phyloP scores from a whole-genome alignment of 1,140 invertebrate species.

The Atopsyche davidsoni region DNA sequence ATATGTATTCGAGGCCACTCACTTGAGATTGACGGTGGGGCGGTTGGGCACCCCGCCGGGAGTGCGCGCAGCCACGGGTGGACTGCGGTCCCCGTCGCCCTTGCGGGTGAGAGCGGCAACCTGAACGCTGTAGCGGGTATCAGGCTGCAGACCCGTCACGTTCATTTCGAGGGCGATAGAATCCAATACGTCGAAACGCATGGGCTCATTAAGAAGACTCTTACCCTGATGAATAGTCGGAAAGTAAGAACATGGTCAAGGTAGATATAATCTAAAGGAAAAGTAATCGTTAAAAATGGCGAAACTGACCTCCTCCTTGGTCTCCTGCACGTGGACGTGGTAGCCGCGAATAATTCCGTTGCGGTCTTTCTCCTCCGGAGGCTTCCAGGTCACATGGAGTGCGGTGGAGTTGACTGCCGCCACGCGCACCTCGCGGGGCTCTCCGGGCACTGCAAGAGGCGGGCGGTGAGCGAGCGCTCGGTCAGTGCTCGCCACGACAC shows the following conservation, averaged over 20 bases:
- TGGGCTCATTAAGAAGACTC: constrained; percentile 73
- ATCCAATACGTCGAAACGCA: constrained; percentile 77
- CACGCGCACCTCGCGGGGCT: constrained; percentile 86
- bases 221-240: constrained; percentile 54
- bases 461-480: constrained; percentile 32
- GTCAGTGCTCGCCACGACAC: constrained; percentile 6
- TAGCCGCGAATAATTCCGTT: constrained; percentile 97
- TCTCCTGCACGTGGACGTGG: constrained; percentile 91
- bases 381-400: constrained; percentile 86
- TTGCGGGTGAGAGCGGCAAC: constrained; percentile 91
- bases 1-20: too few species aligned
- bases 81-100: constrained; percentile 86
- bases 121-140: constrained; percentile 87
- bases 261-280: not conserved
- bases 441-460: constrained; percentile 81
- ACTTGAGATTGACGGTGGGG: constrained; percentile 82
- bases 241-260: constrained; percentile 1
- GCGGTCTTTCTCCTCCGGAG: constrained; percentile 80
- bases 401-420: constrained; percentile 87
- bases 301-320: constrained; percentile 67
- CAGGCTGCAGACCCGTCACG: constrained; percentile 83
- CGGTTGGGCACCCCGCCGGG: constrained; percentile 88
- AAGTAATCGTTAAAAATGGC: not conserved
- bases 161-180: constrained; percentile 73
- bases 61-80: constrained; percentile 75